These are phyloP conservation scores for Urocolius indicus DNA, from an alignment of 2,113 vertebrate genomes.

Conservation along the genomic window DNA sequence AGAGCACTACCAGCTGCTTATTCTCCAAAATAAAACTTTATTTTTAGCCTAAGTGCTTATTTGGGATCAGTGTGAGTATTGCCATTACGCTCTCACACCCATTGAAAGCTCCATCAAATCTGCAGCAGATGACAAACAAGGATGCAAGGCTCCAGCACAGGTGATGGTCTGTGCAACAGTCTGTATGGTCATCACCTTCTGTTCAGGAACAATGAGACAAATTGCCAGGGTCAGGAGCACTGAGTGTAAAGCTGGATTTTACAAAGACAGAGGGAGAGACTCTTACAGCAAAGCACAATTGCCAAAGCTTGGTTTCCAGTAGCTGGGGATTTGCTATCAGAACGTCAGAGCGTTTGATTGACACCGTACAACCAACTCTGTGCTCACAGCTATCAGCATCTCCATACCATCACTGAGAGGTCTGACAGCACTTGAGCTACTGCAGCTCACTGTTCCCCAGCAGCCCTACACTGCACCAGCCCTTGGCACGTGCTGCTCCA, in stretches of 20 bases:
- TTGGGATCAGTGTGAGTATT: constrained; percentile 19
- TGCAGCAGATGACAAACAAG: neutral
- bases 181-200: neutral
- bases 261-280: neutral
- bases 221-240: neutral
- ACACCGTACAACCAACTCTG: fast-evolving
- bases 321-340: neutral
- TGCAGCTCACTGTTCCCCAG: neutral
- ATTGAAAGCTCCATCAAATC: neutral
- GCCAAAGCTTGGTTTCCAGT: neutral
- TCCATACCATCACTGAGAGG: neutral
- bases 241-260: neutral
- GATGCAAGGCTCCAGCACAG: neutral
- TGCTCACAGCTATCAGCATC: neutral
- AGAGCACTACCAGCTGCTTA: constrained; percentile 51
- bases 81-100: neutral
- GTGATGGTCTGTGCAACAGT: neutral
- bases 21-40: constrained; percentile 63
- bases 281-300: neutral
- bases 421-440: neutral
- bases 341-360: neutral
- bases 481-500: neutral
- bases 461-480: neutral
- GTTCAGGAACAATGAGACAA: neutral
- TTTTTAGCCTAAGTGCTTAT: constrained; percentile 54